Evolutionary conservation across 2,797 vertebrate species (phyloP).

Genomic region (Phrynocephalus guinanensis): DNA sequence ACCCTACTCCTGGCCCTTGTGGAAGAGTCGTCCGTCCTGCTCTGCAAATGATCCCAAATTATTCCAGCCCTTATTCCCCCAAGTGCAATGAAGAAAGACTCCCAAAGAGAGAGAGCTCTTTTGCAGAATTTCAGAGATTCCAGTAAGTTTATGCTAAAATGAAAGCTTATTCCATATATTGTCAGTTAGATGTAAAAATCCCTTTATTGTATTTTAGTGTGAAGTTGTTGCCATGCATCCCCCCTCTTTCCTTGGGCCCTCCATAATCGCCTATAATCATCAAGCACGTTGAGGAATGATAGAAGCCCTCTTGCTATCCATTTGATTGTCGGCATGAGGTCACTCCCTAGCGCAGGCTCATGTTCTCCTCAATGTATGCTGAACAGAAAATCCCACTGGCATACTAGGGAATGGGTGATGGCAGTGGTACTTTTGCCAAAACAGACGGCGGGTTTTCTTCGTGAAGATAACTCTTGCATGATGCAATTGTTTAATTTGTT

Average conservation of each 20-base stretch:
- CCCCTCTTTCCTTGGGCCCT: not conserved
- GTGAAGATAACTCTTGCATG: no score
- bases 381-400: no score
- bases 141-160: slow-evolving; percentile 57
- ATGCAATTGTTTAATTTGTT: no score
- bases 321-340: not conserved
- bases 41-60: slow-evolving; percentile 73
- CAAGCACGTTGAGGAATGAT: not conserved
- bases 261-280: not conserved
- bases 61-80: slow-evolving; percentile 63
- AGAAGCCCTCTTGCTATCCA: not conserved
- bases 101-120: slow-evolving; percentile 57
- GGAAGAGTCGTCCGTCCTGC: slow-evolving; percentile 65
- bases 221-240: not conserved
- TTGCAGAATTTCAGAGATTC: slow-evolving; percentile 63
- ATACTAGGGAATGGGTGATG: no score
- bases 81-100: slow-evolving; percentile 62
- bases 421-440: no score
- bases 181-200: not conserved
- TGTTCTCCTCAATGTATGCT: no score
- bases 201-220: not conserved
- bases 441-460: no score
- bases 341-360: not conserved
- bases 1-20: slow-evolving; percentile 62
- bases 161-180: not conserved